Evolutionary conservation across 2,888 invertebrate species (phyloP).

Genomic region (Euplexia lucipara): DNA sequence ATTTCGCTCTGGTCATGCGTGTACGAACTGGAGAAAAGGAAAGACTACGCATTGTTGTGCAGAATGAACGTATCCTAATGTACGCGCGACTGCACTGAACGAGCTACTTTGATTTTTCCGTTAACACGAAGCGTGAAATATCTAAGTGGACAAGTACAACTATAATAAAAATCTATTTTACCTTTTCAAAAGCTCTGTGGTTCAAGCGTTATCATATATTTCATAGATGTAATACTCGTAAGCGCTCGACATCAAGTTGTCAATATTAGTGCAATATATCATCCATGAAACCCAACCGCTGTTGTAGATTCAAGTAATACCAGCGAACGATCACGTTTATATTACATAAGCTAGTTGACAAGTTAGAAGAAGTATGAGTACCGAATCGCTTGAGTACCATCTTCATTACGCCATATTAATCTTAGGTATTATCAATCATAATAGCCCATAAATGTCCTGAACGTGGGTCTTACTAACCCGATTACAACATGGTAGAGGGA

Average conservation of each 20-base stretch:
- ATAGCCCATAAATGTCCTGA: constrained; percentile 15
- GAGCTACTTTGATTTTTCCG: constrained; percentile 1
- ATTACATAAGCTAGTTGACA: constrained; percentile 46
- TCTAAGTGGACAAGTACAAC: not conserved
- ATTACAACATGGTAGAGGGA: not conserved
- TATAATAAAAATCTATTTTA: not conserved
- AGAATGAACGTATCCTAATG: not conserved
- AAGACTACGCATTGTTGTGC: constrained; percentile 21
- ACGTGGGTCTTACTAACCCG: not conserved
- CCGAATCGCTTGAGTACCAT: constrained; percentile 27
- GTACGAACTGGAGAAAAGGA: not conserved
- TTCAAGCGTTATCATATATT: constrained; percentile 2
- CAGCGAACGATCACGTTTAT: constrained; percentile 41
- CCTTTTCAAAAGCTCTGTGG: constrained; percentile 7
- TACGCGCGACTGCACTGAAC: not conserved
- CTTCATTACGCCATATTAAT: constrained; percentile 41
- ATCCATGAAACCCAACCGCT: constrained; percentile 45
- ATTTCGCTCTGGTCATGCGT: constrained; percentile 34
- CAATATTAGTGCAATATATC: constrained; percentile 57
- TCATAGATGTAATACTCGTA: constrained; percentile 18
- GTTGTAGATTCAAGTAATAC: constrained; percentile 53
- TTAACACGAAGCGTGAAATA: not conserved
- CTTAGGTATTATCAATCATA: constrained; percentile 35
- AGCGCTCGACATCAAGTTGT: constrained; percentile 47
- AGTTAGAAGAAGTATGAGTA: constrained; percentile 28